These are phyloP conservation scores for Bedellia somnulentella DNA, from an alignment of 2,888 invertebrate species.

Conservation along the genomic window DNA sequence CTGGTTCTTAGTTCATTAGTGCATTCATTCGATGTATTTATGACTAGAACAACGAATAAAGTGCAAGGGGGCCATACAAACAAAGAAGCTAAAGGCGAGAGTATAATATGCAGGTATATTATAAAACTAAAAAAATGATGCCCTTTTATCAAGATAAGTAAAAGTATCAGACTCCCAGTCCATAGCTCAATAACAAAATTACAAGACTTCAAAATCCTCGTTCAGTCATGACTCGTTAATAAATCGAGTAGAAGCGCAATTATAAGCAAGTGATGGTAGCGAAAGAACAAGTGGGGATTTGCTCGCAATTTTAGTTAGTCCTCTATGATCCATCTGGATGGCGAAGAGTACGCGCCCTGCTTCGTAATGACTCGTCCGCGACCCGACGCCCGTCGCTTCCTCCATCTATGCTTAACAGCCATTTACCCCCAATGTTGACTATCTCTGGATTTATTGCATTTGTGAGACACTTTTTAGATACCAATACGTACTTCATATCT, in stretches of 20 bases:
- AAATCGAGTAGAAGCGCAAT: constrained; percentile 49
- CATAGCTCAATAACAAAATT: too few species aligned
- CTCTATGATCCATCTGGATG: constrained; percentile 41
- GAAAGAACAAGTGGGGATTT: constrained; percentile 33
- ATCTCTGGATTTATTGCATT: constrained; percentile 15
- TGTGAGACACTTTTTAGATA: too few species aligned
- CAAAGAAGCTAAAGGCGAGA: too few species aligned
- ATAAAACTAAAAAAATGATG: too few species aligned
- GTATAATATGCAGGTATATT: too few species aligned
- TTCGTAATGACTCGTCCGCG: constrained; percentile 31
- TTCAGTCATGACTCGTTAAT: constrained; percentile 43
- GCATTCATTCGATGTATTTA: too few species aligned
- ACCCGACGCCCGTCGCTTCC: constrained; percentile 6
- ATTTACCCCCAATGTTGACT: constrained; percentile 13
- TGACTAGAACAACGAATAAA: too few species aligned
- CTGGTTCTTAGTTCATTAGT: too few species aligned
- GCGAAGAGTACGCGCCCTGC: constrained; percentile 38
- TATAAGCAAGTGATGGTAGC: constrained; percentile 26
- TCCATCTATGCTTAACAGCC: constrained; percentile 5
- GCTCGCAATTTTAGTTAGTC: constrained; percentile 53
- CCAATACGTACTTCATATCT: too few species aligned
- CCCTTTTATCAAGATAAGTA: too few species aligned
- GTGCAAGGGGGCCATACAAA: too few species aligned
- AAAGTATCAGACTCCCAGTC: too few species aligned
- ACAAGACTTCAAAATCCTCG: background rate